Conservation (phyloP, 2,797 vertebrate species). For the Fringilla coelebs region DNA sequence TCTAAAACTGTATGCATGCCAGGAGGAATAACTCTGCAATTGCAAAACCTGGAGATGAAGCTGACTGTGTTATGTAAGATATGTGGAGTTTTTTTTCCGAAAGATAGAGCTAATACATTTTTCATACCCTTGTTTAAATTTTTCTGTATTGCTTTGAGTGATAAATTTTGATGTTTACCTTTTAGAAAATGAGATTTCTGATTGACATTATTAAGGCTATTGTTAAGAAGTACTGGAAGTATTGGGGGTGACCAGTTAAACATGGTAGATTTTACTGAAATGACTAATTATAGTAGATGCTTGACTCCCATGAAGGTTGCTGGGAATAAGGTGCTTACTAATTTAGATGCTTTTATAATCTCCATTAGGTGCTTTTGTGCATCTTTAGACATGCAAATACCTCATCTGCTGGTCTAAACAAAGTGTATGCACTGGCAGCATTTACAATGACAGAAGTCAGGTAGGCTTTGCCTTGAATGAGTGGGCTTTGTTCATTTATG, state of each 20-base stretch:
- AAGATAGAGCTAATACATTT: neutral
- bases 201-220: neutral
- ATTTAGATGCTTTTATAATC: neutral
- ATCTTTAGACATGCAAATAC: neutral
- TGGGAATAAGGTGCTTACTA: neutral
- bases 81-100: neutral
- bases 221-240: neutral
- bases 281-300: neutral
- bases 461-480: neutral
- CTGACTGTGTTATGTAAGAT: neutral
- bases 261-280: neutral
- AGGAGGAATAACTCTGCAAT: neutral
- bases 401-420: neutral
- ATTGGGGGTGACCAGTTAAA: neutral
- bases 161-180: constrained; percentile 3
- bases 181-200: constrained; percentile 21
- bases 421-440: neutral
- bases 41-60: neutral
- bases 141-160: constrained; percentile 1
- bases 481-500: neutral
- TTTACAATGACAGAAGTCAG: neutral
- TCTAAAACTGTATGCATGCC: neutral
- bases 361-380: neutral
- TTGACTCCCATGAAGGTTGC: neutral
- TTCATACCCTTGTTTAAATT: neutral